These are phyloP conservation scores for Theocolax elegans DNA, from an alignment of 1,140 invertebrate genomes.

Conservation along the genomic window DNA sequence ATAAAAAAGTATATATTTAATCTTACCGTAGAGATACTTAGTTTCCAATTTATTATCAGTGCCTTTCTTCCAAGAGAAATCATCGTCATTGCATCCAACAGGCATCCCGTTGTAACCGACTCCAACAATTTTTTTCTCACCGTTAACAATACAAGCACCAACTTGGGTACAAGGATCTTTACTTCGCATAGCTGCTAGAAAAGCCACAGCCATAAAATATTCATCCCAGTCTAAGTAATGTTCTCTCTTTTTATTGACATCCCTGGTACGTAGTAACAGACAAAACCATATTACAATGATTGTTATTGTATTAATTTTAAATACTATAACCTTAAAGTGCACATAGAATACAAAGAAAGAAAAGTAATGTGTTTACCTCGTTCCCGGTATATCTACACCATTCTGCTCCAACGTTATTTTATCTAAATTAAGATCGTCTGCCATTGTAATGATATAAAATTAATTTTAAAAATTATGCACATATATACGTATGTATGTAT, in stretches of 20 bases:
- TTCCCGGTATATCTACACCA: not conserved
- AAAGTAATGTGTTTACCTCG: not conserved
- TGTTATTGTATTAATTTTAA: too few species aligned
- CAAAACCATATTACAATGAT: not conserved
- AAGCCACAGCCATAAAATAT: slow-evolving; percentile 91
- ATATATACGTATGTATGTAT: too few species aligned
- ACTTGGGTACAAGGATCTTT: slow-evolving; percentile 95
- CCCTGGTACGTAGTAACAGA: slow-evolving; percentile 56
- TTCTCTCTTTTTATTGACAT: slow-evolving; percentile 62
- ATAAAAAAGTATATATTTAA: slow-evolving; percentile 10
- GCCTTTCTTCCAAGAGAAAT: slow-evolving; percentile 86
- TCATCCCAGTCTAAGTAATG: slow-evolving; percentile 78
- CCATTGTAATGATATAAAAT: not conserved
- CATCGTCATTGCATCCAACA: slow-evolving; percentile 85
- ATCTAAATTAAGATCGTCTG: not conserved
- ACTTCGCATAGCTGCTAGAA: slow-evolving; percentile 87
- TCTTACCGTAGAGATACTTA: slow-evolving; percentile 87
- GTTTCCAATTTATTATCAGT: slow-evolving; percentile 71
- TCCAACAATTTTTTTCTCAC: slow-evolving; percentile 90
- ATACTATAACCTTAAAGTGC: too few species aligned
- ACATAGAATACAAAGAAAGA: not conserved
- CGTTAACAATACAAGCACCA: slow-evolving; percentile 91
- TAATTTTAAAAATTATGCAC: too few species aligned
- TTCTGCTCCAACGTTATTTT: not conserved
- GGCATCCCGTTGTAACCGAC: slow-evolving; percentile 98